Evolutionary conservation across 2,888 invertebrate species (phyloP), one percentile per base, ranked within the genome.

Genomic region (Leistus spinibarbis): DNA sequence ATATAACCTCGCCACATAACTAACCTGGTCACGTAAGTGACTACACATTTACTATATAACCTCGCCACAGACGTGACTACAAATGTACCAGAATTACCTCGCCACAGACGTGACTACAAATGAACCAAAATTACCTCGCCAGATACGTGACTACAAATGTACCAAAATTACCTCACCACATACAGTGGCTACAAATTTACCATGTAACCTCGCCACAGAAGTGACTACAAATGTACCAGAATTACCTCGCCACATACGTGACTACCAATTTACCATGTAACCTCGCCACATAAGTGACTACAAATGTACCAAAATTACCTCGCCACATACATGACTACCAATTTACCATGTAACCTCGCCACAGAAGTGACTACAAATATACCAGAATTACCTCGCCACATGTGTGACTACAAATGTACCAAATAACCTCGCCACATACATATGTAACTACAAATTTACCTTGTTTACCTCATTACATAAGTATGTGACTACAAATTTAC

Each of bases 1-100:
- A 57, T 9, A 13, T 13, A 67, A 74, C 74, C 74, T 74, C 74
- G 17, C 27, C 67, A 67, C 53, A 53, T 74, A 74, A 54, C 40
- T 53, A 53, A 1, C 22, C 3, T 23, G 13, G 16, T n/a, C 63
- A 24, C 63, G 22, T 9, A 54, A 62, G 53, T n/a, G n/a, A n/a
- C n/a, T n/a, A n/a, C n/a, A n/a, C n/a, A 67, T 27, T 1, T n/a
- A 1, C 23, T 73, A 73, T 27, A 62, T 16, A 13, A 19, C 20
- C 3, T 20, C 62, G 19, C 13, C 62, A 20, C 62, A 62, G 1
- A 9, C n/a, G n/a, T n/a, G n/a, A n/a, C n/a, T n/a, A n/a, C 2
- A 24, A 66, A 66, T 27, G 22, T 53, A 57, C 22, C 62, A 67
- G 68, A 67, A 62, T 16, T 20, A 19, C 20, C 3, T 20, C 62